Conservation (phyloP, 1,140 invertebrate genomes). For the Tetraneura akinire region DNA sequence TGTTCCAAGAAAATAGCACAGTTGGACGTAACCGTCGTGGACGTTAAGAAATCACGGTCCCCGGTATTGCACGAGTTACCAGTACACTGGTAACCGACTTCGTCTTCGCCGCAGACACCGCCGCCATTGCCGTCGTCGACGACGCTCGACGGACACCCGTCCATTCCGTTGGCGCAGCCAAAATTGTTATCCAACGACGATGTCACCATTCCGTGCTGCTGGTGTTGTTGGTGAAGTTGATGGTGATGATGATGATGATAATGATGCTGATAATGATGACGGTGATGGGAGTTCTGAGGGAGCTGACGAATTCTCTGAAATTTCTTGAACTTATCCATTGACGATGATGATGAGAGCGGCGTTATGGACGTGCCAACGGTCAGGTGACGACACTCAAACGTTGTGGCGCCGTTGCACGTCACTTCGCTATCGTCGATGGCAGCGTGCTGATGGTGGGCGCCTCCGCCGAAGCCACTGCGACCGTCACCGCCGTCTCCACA, state of each 20-base stretch:
- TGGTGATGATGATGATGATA: too few species aligned
- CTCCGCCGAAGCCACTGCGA: conserved; percentile 57
- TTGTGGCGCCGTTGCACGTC: conserved; percentile 14
- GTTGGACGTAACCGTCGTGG: background rate
- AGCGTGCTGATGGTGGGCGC: background rate
- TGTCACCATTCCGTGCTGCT: background rate
- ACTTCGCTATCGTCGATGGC: conserved; percentile 26
- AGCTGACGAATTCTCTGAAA: background rate
- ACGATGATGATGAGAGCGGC: background rate
- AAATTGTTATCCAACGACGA: background rate
- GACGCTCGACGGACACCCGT: background rate
- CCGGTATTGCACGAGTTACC: too few species aligned
- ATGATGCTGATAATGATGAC: background rate
- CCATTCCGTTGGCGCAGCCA: too few species aligned
- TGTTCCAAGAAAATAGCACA: conserved; percentile 19
- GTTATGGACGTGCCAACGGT: too few species aligned
- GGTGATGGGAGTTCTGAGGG: background rate
- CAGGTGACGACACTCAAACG: conserved; percentile 16
- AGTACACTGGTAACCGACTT: too few species aligned
- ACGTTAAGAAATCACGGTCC: background rate
- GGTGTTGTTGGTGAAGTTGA: too few species aligned
- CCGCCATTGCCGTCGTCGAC: background rate
- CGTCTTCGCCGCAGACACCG: too few species aligned
- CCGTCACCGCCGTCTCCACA: conserved; percentile 52
- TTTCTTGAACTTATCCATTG: background rate